Conservation (phyloP, 1,140 invertebrate genomes). For the Bombus fervidus region DNA sequence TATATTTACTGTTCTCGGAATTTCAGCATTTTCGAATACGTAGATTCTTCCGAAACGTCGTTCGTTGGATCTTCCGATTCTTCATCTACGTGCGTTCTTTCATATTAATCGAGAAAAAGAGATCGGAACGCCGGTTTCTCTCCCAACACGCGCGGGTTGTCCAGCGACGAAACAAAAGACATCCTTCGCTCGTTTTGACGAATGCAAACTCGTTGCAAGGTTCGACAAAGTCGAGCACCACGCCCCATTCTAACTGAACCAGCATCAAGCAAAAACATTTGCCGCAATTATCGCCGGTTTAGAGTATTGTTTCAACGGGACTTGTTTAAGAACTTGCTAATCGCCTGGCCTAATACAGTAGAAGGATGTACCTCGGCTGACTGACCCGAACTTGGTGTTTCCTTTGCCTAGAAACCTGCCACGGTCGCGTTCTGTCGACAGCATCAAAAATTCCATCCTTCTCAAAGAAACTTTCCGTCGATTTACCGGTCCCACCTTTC, state of each 20-base stretch:
- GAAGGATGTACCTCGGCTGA: slow-evolving; percentile 28
- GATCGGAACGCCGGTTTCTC: no score
- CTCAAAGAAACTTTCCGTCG: slow-evolving; percentile 14
- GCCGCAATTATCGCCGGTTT: slow-evolving; percentile 61
- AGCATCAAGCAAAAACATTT: slow-evolving; percentile 7
- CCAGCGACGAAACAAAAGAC: not conserved
- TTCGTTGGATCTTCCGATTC: no score
- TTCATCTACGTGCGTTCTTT: no score
- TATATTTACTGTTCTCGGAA: no score
- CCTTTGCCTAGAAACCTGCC: not conserved
- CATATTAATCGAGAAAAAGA: no score
- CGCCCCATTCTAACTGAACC: slow-evolving; percentile 28
- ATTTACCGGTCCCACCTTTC: not conserved
- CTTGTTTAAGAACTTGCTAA: slow-evolving; percentile 57
- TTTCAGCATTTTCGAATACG: no score
- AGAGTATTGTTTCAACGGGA: slow-evolving; percentile 72
- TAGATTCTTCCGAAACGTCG: no score
- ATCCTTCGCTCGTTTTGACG: not conserved
- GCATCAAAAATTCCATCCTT: slow-evolving; percentile 34
- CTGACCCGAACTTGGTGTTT: slow-evolving; percentile 9
- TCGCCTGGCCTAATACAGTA: slow-evolving; percentile 54
- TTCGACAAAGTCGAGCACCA: not conserved
- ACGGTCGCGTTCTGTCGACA: not conserved
- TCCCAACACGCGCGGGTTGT: no score
- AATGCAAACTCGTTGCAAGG: not conserved